Conservation (phyloP, 2,113 vertebrate species). For the Pygoscelis adeliae region DNA sequence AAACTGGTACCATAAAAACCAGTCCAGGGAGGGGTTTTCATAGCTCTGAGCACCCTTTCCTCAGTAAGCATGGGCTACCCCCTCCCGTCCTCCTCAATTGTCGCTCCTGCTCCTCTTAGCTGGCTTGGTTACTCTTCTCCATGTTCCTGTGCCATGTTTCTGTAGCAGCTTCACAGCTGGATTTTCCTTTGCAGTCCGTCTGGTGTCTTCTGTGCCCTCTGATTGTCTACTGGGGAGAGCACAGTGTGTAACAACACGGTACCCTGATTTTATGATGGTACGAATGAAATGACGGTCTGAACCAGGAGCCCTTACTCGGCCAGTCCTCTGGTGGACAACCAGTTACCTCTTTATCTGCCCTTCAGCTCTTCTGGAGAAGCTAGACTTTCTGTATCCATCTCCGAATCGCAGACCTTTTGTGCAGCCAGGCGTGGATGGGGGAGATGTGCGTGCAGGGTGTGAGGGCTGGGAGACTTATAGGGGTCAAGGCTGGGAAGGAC, state of each 20-base stretch:
- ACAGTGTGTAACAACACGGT: accelerated
- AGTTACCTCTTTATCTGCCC: not conserved
- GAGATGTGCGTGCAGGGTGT: not conserved
- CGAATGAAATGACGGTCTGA: not conserved
- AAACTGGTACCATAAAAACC: not conserved
- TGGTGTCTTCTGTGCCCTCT: not conserved
- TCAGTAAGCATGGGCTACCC: not conserved
- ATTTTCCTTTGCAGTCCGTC: not conserved
- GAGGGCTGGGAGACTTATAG: not conserved
- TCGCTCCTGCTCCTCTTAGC: not conserved
- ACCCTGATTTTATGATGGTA: too few relatives aligned
- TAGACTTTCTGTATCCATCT: accelerated
- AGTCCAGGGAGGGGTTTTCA: not conserved
- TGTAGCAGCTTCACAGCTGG: not conserved
- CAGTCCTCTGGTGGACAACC: not conserved
- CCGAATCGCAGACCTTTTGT: not conserved
- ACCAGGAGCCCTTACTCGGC: not conserved
- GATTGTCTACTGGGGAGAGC: not conserved
- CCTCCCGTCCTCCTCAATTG: not conserved
- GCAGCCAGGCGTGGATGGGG: not conserved
- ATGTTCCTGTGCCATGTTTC: accelerated
- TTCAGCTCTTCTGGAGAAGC: not conserved
- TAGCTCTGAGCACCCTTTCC: not conserved
- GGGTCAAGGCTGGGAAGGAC: not conserved
- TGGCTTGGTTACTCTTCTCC: not conserved